Evolutionary conservation across 2,888 invertebrate genomes (phyloP), one percentile per base, ranked within the genome.

Genomic region (Tridacna crocea): DNA sequence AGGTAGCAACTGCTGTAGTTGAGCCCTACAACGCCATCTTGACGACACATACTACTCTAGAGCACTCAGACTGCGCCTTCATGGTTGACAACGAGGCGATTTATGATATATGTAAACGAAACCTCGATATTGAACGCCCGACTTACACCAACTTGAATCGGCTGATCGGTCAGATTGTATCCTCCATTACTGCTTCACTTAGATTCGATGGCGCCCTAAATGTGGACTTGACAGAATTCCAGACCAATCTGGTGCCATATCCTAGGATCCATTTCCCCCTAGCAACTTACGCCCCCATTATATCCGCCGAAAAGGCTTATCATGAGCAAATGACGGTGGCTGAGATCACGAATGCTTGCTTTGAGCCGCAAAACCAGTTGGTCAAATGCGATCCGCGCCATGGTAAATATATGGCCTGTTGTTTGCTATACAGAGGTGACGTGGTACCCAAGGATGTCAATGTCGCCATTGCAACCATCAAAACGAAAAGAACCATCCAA

Each of bases 11-110:
- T 19, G 55, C 55, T 6, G 55, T 55, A 55, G 55, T 55, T 55
- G 55, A 55, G 19, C 55, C 55, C 17, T 55, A 55, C 55, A 55
- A 55, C 55, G 55, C 55, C 55, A 55, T 55, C 19, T 55, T 55
- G 55, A 55, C 55, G 6, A 55, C 55, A 15, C 55, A 55, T 11
- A 55, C 55, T 3, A 55, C 55, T 15, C 19, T 55, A 11, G 55
- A 55, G 55, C 55, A 55, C 19, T 55, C 55, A 19, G 55, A 55
- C 55, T 55, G 55, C 11, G 55, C 55, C 55, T 55, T 55, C 55
- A 55, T 55, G 55, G 55, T 55, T 15, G 55, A 55, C 55, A 55
- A 55, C 55, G 55, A 55, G 19, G 55, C 55, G 55, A 55, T 55
- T 55, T 55, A 55, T 10, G 55, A 55, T 55, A 55, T 55, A 15